Percentiles rank a stretch among this genome's conserved stretches.
These are phyloP conservation scores for Herpailurus yagouaroundi DNA, from an alignment of 2,113 vertebrate species.

Conservation along the genomic window DNA sequence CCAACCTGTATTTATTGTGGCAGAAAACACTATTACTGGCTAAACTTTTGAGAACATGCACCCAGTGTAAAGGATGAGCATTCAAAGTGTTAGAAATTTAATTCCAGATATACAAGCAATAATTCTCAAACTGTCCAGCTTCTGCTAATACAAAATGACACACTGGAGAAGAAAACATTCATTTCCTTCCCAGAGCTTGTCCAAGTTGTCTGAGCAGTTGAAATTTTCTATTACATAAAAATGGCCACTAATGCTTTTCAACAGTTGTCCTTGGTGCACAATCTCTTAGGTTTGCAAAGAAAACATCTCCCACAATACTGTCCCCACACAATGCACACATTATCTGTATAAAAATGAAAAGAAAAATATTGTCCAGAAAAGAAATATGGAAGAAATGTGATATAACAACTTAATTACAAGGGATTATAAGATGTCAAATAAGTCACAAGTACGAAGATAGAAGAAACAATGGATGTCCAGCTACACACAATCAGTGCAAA, in stretches of 20 bases:
- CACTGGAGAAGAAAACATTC: slow-evolving; percentile 36
- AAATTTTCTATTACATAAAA: slow-evolving; percentile 59
- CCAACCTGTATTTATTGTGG: slow-evolving; percentile 41
- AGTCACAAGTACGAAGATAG: not conserved
- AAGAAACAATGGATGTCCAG: not conserved
- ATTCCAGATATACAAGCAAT: slow-evolving; percentile 66
- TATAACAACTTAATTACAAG: not conserved
- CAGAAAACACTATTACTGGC: slow-evolving; percentile 8
- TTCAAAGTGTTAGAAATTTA: slow-evolving; percentile 65
- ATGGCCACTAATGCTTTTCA: slow-evolving; percentile 14
- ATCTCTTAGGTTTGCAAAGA: not conserved
- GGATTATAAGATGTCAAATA: not conserved
- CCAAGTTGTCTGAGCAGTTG: slow-evolving; percentile 48
- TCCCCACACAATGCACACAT: not conserved
- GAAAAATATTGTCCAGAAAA: not conserved
- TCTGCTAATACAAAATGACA: slow-evolving; percentile 61
- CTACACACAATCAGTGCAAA: not conserved
- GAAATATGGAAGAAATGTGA: not conserved
- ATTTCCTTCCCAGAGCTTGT: slow-evolving; percentile 36
- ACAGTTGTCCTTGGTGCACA: not conserved
- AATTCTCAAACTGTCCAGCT: slow-evolving; percentile 25
- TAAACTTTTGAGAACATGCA: not conserved
- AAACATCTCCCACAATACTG: not conserved
- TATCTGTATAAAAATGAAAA: not conserved
- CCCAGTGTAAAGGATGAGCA: slow-evolving; percentile 28